Evolutionary conservation across 2,113 vertebrate genomes (phyloP).

Genomic region (Sylvicapra grimmia): DNA sequence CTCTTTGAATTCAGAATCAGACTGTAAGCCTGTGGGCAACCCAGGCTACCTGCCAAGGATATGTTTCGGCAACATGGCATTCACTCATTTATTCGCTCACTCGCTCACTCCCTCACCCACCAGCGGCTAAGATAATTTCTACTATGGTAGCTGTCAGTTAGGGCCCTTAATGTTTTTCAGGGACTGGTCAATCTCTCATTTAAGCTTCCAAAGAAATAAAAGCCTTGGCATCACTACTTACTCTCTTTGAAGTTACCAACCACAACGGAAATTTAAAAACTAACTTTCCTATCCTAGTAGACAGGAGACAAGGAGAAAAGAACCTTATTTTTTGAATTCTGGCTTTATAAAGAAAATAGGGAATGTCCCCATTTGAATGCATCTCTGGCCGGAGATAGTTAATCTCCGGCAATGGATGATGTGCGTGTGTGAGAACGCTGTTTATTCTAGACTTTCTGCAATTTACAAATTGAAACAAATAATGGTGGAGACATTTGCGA

Average conservation of each 20-base stretch:
- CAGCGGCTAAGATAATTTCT: background rate
- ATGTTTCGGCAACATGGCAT: background rate
- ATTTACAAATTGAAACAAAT: slow-evolving; percentile 86
- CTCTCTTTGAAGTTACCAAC: background rate
- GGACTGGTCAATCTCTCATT: background rate
- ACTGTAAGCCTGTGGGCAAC: background rate
- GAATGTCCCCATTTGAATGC: slow-evolving; percentile 38
- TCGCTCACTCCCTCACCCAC: background rate
- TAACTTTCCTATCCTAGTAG: slow-evolving; percentile 41
- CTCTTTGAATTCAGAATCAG: background rate
- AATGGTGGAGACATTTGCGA: slow-evolving; percentile 81
- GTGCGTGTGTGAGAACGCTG: slow-evolving; percentile 76
- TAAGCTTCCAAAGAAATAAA: slow-evolving; percentile 32
- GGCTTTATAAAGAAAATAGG: slow-evolving; percentile 51
- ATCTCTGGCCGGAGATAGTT: slow-evolving; percentile 60
- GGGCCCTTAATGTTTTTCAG: background rate
- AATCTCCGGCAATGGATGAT: slow-evolving; percentile 47
- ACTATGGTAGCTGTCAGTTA: background rate
- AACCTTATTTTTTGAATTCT: slow-evolving; percentile 44
- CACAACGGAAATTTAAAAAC: slow-evolving; percentile 13
- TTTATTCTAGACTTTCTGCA: slow-evolving; percentile 82
- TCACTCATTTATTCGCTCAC: background rate
- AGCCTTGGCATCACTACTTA: background rate
- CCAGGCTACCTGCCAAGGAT: background rate
- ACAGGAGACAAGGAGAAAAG: slow-evolving; percentile 29